phyloP scores from a whole-genome alignment of 30 jellyfish, hydroid and myxozoan genomes.

The Mastigias papua region DNA sequence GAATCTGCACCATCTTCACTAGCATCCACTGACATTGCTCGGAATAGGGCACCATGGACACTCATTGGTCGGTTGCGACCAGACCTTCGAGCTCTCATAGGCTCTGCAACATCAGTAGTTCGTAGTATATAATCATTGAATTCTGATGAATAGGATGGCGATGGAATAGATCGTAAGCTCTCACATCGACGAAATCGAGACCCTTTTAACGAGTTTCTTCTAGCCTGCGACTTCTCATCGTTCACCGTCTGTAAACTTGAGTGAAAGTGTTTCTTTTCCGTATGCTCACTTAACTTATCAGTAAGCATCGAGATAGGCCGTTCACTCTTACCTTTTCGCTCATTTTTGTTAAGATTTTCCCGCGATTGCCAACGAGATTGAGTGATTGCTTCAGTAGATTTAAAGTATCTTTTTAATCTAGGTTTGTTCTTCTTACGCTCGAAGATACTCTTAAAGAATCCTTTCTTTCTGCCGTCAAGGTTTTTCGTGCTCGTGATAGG shows the following conservation, averaged over 20 bases:
- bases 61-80: slow-evolving; percentile 72
- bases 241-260: background rate
- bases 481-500: slow-evolving; percentile 44
- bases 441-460: slow-evolving; percentile 36
- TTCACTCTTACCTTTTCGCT: background rate
- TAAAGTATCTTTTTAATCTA: slow-evolving; percentile 20
- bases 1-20: slow-evolving; percentile 5
- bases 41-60: slow-evolving; percentile 54
- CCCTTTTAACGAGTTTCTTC: slow-evolving; percentile 16
- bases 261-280: slow-evolving; percentile 3
- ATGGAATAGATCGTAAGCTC: slow-evolving; percentile 70
- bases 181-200: slow-evolving; percentile 69
- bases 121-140: background rate
- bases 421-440: slow-evolving; percentile 28
- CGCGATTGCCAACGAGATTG: slow-evolving; percentile 62
- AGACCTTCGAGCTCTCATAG: slow-evolving; percentile 28
- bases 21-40: slow-evolving; percentile 42
- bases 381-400: slow-evolving; percentile 43
- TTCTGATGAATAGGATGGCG: slow-evolving; percentile 6
- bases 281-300: slow-evolving; percentile 40
- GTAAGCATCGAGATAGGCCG: slow-evolving; percentile 63
- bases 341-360: slow-evolving; percentile 31
- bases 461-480: slow-evolving; percentile 43
- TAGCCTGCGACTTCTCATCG: background rate
- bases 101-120: slow-evolving; percentile 16